phyloP scores from a whole-genome alignment of 2,113 vertebrate species.

The Mirounga angustirostris region DNA sequence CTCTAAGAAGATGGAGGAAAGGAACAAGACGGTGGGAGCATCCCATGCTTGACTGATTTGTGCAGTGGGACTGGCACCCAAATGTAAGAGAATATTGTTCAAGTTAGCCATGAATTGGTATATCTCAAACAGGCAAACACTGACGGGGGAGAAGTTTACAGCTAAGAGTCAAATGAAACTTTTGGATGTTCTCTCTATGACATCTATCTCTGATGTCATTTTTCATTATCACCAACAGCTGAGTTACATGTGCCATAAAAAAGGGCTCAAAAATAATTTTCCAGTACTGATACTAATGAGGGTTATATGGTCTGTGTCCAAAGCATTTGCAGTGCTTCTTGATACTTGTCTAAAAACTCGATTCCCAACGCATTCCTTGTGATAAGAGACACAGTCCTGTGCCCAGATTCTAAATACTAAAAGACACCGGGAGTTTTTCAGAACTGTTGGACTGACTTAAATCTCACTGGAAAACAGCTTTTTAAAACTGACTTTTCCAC shows the following conservation, averaged over 20 bases:
- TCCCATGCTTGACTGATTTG: background rate
- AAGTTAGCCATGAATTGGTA: too few relatives aligned
- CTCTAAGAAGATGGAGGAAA: background rate
- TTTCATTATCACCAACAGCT: background rate
- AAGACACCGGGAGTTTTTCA: background rate
- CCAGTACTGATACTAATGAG: background rate
- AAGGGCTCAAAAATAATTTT: background rate
- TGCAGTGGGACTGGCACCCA: background rate
- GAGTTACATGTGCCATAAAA: background rate
- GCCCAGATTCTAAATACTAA: background rate
- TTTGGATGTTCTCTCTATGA: background rate
- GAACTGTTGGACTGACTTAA: background rate
- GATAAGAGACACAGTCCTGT: background rate
- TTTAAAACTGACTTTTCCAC: background rate
- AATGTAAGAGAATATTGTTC: background rate
- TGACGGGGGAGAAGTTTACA: background rate
- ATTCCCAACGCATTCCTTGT: background rate
- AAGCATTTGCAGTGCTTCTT: background rate
- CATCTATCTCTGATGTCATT: background rate
- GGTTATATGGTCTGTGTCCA: background rate
- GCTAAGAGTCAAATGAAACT: background rate
- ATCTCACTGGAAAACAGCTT: slow-evolving; percentile 26
- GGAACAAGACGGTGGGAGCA: background rate
- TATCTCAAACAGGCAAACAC: background rate
- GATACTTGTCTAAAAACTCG: background rate